phyloP scores from a whole-genome alignment of 1,140 invertebrate genomes.

The Aphelinus atriplicis region DNA sequence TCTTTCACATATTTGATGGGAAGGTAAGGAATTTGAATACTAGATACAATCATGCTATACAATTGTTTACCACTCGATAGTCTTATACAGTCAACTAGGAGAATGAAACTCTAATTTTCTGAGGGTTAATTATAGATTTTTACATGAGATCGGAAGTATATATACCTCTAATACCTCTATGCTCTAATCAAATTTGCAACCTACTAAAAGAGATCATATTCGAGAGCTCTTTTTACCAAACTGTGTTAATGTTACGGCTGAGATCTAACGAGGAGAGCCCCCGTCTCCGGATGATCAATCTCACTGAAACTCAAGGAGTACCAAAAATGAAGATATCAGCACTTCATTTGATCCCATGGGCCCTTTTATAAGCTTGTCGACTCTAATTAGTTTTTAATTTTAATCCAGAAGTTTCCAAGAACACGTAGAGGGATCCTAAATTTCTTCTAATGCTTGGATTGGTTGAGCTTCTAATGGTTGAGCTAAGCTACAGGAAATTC shows the following conservation, averaged over 20 bases:
- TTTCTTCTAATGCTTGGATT: no score
- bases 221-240: slow-evolving; percentile 29
- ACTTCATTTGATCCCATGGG: no score
- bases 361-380: no score
- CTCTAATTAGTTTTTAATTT: no score
- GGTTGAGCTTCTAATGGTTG: no score
- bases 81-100: slow-evolving; percentile 29
- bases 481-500: no score
- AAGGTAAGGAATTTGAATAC: not conserved
- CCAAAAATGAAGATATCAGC: no score
- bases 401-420: no score
- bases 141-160: slow-evolving; percentile 4
- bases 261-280: slow-evolving; percentile 31
- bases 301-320: no score
- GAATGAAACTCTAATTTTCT: not conserved
- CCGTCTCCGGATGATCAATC: no score
- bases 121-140: not conserved
- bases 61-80: slow-evolving; percentile 40
- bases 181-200: not conserved
- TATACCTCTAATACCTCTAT: not conserved
- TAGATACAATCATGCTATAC: slow-evolving; percentile 26
- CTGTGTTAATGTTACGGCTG: slow-evolving; percentile 39
- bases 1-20: no score
- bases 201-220: slow-evolving; percentile 8
- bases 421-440: no score